phyloP scores from a whole-genome alignment of 2,888 invertebrate genomes.

The Pachycephus smyrnensis region DNA sequence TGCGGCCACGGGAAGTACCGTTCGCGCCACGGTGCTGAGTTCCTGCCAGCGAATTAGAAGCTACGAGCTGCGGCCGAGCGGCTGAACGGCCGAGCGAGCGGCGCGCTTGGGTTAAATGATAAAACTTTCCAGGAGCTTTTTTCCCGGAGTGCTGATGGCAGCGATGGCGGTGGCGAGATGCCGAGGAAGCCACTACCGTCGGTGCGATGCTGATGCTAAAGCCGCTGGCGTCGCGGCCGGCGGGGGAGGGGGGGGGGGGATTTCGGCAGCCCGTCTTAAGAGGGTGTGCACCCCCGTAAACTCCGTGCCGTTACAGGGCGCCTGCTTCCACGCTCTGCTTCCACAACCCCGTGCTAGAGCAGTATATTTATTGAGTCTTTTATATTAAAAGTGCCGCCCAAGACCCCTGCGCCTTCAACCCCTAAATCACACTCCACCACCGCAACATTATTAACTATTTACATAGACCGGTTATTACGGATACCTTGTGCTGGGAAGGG shows the following conservation, averaged over 20 bases:
- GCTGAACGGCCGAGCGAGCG: neutral
- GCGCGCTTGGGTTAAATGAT: conserved; percentile 39
- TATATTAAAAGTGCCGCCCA: conserved; percentile 46
- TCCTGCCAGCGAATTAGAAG: conserved; percentile 36
- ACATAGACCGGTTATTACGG: conserved; percentile 42
- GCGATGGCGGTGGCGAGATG: neutral
- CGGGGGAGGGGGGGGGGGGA: neutral
- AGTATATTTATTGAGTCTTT: conserved; percentile 52
- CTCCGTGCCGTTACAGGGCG: neutral
- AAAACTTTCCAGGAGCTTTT: conserved; percentile 36
- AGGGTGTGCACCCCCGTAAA: neutral
- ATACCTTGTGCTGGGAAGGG: conserved; percentile 22
- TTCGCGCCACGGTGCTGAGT: neutral
- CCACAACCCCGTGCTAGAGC: neutral
- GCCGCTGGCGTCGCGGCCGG: conserved; percentile 15
- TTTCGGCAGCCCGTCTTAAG: neutral
- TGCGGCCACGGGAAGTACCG: neutral
- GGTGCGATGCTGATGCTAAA: neutral
- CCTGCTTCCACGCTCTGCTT: neutral
- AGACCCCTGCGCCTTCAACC: conserved; percentile 20
- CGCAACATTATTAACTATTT: conserved; percentile 48
- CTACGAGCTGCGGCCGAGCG: conserved; percentile 23
- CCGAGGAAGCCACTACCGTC: neutral
- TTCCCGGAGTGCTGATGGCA: neutral
- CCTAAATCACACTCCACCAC: conserved; percentile 35